Conservation (phyloP, 1,140 invertebrate species). For the Pachypeltis micranthus region DNA sequence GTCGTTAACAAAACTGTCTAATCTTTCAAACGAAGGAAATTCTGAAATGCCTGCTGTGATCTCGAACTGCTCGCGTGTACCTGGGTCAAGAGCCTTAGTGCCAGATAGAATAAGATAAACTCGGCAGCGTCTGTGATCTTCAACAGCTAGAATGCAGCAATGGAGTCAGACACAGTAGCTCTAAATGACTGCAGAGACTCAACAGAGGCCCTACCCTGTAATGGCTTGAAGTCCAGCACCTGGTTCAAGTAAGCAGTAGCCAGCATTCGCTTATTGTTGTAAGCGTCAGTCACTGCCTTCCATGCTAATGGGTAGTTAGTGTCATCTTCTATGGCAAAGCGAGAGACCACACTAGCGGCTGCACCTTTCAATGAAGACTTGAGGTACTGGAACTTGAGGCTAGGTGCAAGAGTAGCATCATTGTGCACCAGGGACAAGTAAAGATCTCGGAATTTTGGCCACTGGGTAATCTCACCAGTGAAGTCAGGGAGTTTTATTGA, state of each 20-base stretch:
- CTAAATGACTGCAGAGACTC: not conserved
- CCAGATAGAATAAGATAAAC: constrained; percentile 5
- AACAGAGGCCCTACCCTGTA: not conserved
- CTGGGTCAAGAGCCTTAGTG: not conserved
- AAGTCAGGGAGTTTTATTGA: too few relatives aligned
- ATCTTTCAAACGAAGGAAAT: not conserved
- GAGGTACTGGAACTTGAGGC: not conserved
- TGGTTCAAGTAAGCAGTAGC: not conserved
- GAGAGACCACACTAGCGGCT: not conserved
- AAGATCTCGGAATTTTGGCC: too few relatives aligned
- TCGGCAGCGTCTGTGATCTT: not conserved
- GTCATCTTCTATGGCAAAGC: not conserved
- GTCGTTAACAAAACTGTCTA: not conserved
- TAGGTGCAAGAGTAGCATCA: not conserved
- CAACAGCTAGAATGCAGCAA: constrained; percentile 1
- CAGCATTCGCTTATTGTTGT: constrained; percentile 1
- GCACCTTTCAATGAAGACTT: not conserved
- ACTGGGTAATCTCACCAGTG: too few relatives aligned
- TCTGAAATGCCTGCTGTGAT: not conserved
- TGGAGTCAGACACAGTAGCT: not conserved
- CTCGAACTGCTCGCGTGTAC: not conserved
- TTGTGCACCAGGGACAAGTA: too few relatives aligned
- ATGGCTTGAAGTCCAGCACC: not conserved
- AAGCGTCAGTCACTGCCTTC: constrained; percentile 1
- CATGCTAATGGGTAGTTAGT: not conserved